Percentiles rank a stretch among this genome's conserved stretches.
Evolutionary conservation across 2,888 invertebrate species (phyloP).

Genomic region (Nycteola revayana): DNA sequence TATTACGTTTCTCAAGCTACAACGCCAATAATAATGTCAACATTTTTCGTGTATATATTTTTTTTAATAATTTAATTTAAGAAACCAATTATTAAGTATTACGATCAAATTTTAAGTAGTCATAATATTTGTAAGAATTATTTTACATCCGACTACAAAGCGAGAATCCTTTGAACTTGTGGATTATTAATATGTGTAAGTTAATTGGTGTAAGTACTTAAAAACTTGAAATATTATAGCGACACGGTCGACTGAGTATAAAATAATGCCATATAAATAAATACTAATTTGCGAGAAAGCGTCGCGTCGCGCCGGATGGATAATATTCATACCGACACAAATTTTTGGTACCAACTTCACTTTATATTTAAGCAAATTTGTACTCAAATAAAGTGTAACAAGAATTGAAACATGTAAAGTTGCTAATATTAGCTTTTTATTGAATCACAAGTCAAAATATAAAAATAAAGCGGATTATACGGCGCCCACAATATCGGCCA

Average conservation of each 20-base stretch:
- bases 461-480: slow-evolving; percentile 62
- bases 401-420: slow-evolving; percentile 17
- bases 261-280: slow-evolving; percentile 8
- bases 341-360: neutral
- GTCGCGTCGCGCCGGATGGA: slow-evolving; percentile 6
- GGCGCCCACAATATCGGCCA: slow-evolving; percentile 55
- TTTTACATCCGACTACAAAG: slow-evolving; percentile 2
- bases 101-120: too few relatives aligned
- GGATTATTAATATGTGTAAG: slow-evolving; percentile 7
- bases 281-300: neutral
- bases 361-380: slow-evolving; percentile 15
- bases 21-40: too few relatives aligned
- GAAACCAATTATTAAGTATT: too few relatives aligned
- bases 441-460: slow-evolving; percentile 56
- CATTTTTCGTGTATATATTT: too few relatives aligned
- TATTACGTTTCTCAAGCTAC: too few relatives aligned
- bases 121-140: too few relatives aligned
- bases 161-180: too few relatives aligned
- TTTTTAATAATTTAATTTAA: too few relatives aligned
- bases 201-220: slow-evolving; percentile 13
- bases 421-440: slow-evolving; percentile 56
- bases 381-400: slow-evolving; percentile 19
- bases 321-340: slow-evolving; percentile 12
- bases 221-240: slow-evolving; percentile 11
- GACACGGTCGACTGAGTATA: slow-evolving; percentile 10